Base-by-base conservation (phyloP, 2,797 vertebrate species). In the Poeciliopsis paucimaculata region DNA sequence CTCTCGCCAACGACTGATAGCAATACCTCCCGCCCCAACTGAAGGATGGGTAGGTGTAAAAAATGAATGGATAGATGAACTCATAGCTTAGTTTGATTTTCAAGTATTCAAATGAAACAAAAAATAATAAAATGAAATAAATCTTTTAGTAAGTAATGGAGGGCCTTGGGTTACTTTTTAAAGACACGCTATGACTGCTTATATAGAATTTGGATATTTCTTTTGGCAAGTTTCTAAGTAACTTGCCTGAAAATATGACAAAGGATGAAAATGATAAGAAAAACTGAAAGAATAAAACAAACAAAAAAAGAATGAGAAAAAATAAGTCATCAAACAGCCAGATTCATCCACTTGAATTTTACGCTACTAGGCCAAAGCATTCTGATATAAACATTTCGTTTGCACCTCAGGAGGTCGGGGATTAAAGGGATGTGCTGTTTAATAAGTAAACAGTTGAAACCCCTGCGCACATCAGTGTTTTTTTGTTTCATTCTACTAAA, bases 371-470 rank as follows among this genome's bases (percentile, higher is more conserved):
- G 23, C 5, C 70, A 70, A 39, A 39, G 74, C 26, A 66, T 72
- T 23, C 60, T 60, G 8, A 62, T 31, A 39, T 53, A 80, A 75
- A 83, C 46, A 68, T 26, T 47, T 78, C 16, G 75, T 71, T 28
- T 71, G 39, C 64, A 57, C 75, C 76, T 75, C 64, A 23, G 55
- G 51, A 68, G 75, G 75, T 83, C 49, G 12, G 72, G 73, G 86
- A 77, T 86, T 86, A 86, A 80, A 74, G 75, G 84, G 89, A 85
- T 73, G 68, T 78, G 82, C 71, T 82, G 78, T 89, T 82, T 83
- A 66, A 87, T 82, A 84, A 89, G 87, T 84, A 87, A 86, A 89
- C 73, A 70, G 79, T 82, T 82, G 36, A 83, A 87, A 84, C 75
- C 76, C 87, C 60, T 46, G 53, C 62, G 75, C 77, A 88, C 74